Evolutionary conservation across 2,113 vertebrate species (phyloP).

Genomic region (Panurus biarmicus): DNA sequence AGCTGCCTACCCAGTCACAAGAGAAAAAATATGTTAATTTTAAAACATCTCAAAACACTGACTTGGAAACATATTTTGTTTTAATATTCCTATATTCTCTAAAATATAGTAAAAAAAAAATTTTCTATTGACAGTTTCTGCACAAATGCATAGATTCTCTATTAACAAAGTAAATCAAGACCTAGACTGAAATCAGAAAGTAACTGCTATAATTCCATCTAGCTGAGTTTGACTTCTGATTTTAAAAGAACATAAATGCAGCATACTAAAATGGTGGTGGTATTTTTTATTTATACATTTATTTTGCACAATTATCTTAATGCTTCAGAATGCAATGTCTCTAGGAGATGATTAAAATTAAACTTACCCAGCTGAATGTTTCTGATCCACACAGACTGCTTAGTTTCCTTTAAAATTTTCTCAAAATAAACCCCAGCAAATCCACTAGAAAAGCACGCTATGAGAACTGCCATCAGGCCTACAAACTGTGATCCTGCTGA

Average conservation of each 20-base stretch:
- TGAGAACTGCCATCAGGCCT: slow-evolving; percentile 87
- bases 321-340: neutral
- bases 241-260: neutral
- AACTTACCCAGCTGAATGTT: slow-evolving; percentile 95
- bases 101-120: neutral
- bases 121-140: neutral
- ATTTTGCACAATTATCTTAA: neutral
- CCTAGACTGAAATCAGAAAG: neutral
- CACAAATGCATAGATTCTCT: neutral
- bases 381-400: slow-evolving; percentile 96
- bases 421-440: slow-evolving; percentile 99
- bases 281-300: neutral
- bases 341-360: neutral
- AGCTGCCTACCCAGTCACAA: neutral
- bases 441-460: slow-evolving; percentile 94
- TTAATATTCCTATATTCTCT: neutral
- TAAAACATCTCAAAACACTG: neutral
- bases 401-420: slow-evolving; percentile 97
- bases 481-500: slow-evolving; percentile 86
- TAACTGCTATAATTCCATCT: neutral
- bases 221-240: neutral
- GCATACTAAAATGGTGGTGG: neutral
- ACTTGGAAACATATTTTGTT: neutral
- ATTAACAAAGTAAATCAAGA: neutral
- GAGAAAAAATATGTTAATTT: rapidly evolving